Evolutionary conservation across 2,797 vertebrate genomes (phyloP).

Genomic region (Danio albolineatus): DNA sequence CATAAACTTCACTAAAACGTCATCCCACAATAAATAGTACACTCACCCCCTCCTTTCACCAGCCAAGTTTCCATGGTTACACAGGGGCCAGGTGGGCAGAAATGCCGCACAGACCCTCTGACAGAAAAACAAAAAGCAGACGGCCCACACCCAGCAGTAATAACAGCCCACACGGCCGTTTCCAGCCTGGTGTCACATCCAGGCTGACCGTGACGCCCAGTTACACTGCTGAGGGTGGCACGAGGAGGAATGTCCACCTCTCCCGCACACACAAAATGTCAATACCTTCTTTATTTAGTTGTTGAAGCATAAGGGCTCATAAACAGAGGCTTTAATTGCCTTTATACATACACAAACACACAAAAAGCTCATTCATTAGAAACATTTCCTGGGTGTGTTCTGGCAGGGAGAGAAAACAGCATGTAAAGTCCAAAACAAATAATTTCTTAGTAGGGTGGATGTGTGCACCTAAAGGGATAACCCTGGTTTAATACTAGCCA

Average conservation of each 20-base stretch:
- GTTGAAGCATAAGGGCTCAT: not conserved
- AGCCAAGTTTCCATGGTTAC: constrained; percentile 48
- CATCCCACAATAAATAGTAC: not conserved
- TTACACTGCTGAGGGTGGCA: constrained; percentile 40
- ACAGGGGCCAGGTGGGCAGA: constrained; percentile 57
- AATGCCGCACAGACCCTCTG: constrained; percentile 51
- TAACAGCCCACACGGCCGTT: constrained; percentile 34
- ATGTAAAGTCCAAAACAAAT: constrained; percentile 47
- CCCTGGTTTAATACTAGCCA: not conserved
- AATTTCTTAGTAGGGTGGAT: not conserved
- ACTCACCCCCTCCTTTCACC: constrained; percentile 5
- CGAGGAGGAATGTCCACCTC: constrained; percentile 43
- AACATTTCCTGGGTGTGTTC: constrained; percentile 44
- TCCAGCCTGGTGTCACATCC: constrained; percentile 37
- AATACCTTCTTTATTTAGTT: constrained; percentile 49
- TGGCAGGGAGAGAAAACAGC: not conserved
- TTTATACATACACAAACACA: constrained; percentile 18
- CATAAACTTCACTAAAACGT: not conserved
- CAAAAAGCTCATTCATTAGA: constrained; percentile 41
- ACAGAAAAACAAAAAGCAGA: constrained; percentile 63
- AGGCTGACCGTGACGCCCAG: not conserved
- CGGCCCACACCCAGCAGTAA: constrained; percentile 53
- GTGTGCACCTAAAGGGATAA: not conserved
- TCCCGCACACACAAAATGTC: constrained; percentile 10
- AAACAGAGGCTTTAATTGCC: not conserved